Conservation (phyloP, 2,797 vertebrate genomes). For the Sebastes matsubarae region DNA sequence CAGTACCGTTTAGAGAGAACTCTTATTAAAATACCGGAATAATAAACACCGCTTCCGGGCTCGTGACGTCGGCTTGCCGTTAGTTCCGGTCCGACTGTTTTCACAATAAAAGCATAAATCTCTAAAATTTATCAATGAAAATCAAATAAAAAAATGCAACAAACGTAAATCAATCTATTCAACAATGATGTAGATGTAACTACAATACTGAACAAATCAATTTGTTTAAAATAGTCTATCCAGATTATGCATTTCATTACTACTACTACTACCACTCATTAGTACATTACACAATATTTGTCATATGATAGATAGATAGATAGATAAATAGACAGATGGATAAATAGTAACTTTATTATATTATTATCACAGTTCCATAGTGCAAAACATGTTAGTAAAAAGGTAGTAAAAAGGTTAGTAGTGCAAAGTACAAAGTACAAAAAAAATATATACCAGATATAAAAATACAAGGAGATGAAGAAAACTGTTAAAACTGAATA, state of each 20-base stretch:
- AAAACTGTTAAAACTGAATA: too few relatives aligned
- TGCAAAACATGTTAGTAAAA: too few relatives aligned
- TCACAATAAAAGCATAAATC: conserved; percentile 48
- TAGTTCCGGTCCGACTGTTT: conserved; percentile 25
- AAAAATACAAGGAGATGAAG: too few relatives aligned
- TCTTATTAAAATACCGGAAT: not conserved
- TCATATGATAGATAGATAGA: too few relatives aligned
- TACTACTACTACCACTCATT: not conserved
- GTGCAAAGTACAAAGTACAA: too few relatives aligned
- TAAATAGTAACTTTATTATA: too few relatives aligned
- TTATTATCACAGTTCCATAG: too few relatives aligned
- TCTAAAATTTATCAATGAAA: not conserved
- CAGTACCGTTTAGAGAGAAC: not conserved
- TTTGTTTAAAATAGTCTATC: not conserved
- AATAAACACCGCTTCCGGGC: conserved; percentile 12
- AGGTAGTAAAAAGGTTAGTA: too few relatives aligned
- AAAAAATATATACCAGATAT: too few relatives aligned
- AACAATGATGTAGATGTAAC: not conserved
- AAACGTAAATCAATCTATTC: not conserved
- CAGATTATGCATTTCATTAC: not conserved
- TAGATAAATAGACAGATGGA: too few relatives aligned
- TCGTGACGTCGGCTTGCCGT: not conserved
- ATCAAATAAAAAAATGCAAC: not conserved
- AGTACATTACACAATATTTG: too few relatives aligned
- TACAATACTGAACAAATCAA: not conserved